A percentile compares a stretch with the other conserved stretches of the same genome.
Conservation (phyloP, 2,888 invertebrate genomes). For the Plemyria rubiginata region DNA sequence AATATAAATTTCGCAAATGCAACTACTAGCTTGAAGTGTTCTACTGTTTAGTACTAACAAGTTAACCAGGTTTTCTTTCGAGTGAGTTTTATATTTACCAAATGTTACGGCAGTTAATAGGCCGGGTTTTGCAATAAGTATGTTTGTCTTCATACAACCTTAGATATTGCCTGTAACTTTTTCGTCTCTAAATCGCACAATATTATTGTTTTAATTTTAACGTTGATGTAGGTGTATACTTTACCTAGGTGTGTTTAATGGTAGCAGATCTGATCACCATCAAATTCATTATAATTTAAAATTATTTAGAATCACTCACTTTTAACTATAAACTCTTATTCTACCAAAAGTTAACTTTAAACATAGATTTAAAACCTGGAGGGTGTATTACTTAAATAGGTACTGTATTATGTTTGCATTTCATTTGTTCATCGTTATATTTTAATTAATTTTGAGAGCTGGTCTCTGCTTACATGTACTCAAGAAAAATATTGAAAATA, state of each 20-base stretch:
- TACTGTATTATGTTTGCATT: slow-evolving; percentile 77
- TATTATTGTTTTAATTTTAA: slow-evolving; percentile 49
- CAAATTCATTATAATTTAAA: slow-evolving; percentile 16
- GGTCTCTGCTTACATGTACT: slow-evolving; percentile 81
- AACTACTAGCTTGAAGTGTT: slow-evolving; percentile 81
- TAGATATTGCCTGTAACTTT: slow-evolving; percentile 57
- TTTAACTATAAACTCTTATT: slow-evolving; percentile 19
- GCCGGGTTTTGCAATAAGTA: slow-evolving; percentile 82
- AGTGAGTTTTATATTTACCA: slow-evolving; percentile 54
- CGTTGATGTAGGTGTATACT: slow-evolving; percentile 23
- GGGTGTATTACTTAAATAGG: slow-evolving; percentile 61
- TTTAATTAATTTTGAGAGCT: slow-evolving; percentile 72
- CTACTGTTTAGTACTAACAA: slow-evolving; percentile 77
- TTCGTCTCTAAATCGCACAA: slow-evolving; percentile 63
- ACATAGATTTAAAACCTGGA: slow-evolving; percentile 38
- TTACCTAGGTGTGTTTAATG: slow-evolving; percentile 30
- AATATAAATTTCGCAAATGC: slow-evolving; percentile 69
- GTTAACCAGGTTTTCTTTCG: slow-evolving; percentile 73
- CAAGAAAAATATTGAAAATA: slow-evolving; percentile 69
- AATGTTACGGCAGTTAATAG: slow-evolving; percentile 54
- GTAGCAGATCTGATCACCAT: slow-evolving; percentile 45
- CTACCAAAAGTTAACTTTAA: slow-evolving; percentile 22
- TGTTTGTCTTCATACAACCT: slow-evolving; percentile 38
- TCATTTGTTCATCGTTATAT: slow-evolving; percentile 65
- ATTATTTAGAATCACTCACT: slow-evolving; percentile 20